Conservation (phyloP, 64 coral and sea anemone species). For the Porites lutea region DNA sequence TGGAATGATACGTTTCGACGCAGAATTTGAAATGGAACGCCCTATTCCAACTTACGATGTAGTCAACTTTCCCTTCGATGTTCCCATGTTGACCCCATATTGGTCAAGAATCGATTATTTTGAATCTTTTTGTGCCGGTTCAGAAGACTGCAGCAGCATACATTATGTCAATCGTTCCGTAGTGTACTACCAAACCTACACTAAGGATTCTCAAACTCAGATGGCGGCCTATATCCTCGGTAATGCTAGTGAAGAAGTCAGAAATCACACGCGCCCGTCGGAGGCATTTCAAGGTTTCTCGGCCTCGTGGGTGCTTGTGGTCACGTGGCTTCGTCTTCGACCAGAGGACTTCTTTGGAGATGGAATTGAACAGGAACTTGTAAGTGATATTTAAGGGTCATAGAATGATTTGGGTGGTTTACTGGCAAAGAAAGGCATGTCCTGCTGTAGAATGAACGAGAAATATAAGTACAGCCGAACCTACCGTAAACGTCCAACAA, state of each 20-base stretch:
- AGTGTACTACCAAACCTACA: constrained; percentile 45
- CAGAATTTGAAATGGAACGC: neutral
- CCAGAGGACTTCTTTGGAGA: neutral
- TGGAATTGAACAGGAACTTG: neutral
- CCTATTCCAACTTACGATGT: neutral
- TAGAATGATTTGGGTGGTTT: no score
- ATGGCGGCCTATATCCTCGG: neutral
- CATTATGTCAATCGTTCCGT: constrained; percentile 28
- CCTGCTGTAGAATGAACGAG: no score
- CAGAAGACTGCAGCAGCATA: neutral
- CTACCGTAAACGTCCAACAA: no score
- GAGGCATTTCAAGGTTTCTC: constrained; percentile 1
- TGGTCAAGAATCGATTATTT: constrained; percentile 5
- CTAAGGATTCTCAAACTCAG: neutral
- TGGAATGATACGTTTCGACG: constrained; percentile 17
- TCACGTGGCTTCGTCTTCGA: constrained; percentile 47
- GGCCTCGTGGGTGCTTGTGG: constrained; percentile 44
- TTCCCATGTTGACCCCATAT: constrained; percentile 19
- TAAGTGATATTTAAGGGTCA: neutral
- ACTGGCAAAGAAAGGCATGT: no score
- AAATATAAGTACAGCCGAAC: no score
- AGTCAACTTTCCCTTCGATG: neutral
- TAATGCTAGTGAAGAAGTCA: constrained; percentile 42
- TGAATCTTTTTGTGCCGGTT: neutral
- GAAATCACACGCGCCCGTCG: neutral